Evolutionary conservation across 2,888 invertebrate genomes (phyloP), one percentile per base, ranked within the genome.

Genomic region (Plutella xylostella): DNA sequence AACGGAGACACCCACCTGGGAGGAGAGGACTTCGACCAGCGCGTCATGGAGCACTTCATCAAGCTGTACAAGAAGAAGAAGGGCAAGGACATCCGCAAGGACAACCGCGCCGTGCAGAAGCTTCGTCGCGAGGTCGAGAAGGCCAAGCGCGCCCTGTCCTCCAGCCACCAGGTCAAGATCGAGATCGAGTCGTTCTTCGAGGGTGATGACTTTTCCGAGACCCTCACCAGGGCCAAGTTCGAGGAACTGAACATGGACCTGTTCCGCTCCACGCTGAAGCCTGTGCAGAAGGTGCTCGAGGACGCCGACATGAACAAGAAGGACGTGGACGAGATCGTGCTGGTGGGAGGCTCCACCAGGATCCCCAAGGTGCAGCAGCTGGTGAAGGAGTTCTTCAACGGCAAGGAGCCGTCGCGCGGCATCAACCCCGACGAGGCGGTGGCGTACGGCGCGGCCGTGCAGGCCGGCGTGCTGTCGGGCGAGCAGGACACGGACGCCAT

Each of bases 391-490:
- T 97, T 93, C 88, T 99, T 99, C 82, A 92, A 93, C 56, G 98
- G 98, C 57, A 98, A 98, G 85, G 98, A 99, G 86, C 98, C 97
- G 49, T 96, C 95, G 45, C 90, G 97, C 64, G 98, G 98, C 55
- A 97, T 98, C 73, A 98, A 99, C 77, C 98, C 98, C 43, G 99
- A 99, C 73, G 98, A 99, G 78, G 98, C 98, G 58, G 98, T 98
- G 47, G 98, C 98, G 41, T 98, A 97, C 69, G 98, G 98, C 64
- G 98, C 98, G 34, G 98, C 98, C 55, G 98, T 99, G 7, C 98
- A 99, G 83, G 98, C 97, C 66, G 98, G 98, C 58, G 98, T 99
- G 1, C 89, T 99, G 48, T 94, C 96, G 49, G 97, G 98, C 44
- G 98, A 98, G 85, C 96, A 98, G 78, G 96, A 96, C 68, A 97